phyloP scores from a whole-genome alignment of 2,888 invertebrate genomes.

The Ernsta delagoae region DNA sequence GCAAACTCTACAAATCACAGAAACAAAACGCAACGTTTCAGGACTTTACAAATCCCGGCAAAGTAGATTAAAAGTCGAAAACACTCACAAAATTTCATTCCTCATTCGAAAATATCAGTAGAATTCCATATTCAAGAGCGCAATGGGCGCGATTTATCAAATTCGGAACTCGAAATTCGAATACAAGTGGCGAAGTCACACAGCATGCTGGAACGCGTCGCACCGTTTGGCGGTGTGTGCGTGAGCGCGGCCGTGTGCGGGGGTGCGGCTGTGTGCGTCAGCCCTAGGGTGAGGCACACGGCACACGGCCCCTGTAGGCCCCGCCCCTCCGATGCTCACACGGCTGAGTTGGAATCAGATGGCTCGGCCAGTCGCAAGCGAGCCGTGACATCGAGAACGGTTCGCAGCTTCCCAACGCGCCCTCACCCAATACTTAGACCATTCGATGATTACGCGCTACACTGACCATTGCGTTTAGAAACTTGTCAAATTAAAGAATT shows the following conservation, averaged over 20 bases:
- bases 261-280: conserved; percentile 45
- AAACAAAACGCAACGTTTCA: not conserved
- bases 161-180: conserved; percentile 44
- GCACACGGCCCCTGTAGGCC: conserved; percentile 62
- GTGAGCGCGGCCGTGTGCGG: conserved; percentile 61
- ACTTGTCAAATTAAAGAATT: conserved; percentile 80
- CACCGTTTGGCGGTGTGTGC: conserved; percentile 55
- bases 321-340: conserved; percentile 81
- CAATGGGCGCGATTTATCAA: conserved; percentile 34
- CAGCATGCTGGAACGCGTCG: conserved; percentile 56
- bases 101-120: conserved; percentile 42
- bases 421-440: conserved; percentile 66
- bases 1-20: not conserved
- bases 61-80: conserved; percentile 26
- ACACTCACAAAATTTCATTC: conserved; percentile 31
- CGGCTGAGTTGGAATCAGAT: conserved; percentile 85
- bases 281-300: conserved; percentile 70
- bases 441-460: conserved; percentile 82
- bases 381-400: conserved; percentile 83
- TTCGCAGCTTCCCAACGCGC: conserved; percentile 70
- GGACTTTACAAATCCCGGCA: conserved; percentile 1
- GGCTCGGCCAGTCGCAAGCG: conserved; percentile 83
- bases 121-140: conserved; percentile 47
- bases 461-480: conserved; percentile 70
- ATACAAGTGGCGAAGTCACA: conserved; percentile 47